phyloP scores from a whole-genome alignment of 2,797 vertebrate genomes.

The Platalea minor region DNA sequence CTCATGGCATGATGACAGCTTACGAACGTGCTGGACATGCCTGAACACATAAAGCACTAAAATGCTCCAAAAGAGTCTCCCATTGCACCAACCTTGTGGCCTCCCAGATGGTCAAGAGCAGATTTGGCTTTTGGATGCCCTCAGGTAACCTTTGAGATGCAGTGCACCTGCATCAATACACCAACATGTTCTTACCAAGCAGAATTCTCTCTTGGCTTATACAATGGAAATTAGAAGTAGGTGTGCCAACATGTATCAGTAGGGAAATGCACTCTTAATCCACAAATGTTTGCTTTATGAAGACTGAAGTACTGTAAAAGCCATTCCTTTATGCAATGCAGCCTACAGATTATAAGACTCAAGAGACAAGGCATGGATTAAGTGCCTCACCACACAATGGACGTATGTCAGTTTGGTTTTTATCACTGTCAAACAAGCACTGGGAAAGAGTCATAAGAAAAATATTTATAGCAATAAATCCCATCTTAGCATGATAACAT shows the following conservation, averaged over 20 bases:
- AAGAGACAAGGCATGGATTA: slow-evolving; percentile 43
- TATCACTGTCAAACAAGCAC: slow-evolving; percentile 9
- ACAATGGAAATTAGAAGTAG: slow-evolving; percentile 35
- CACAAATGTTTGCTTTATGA: slow-evolving; percentile 43
- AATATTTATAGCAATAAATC: slow-evolving; percentile 57
- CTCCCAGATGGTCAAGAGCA: not conserved
- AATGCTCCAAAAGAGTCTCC: not conserved
- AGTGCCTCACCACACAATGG: slow-evolving; percentile 36
- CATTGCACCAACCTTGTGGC: not conserved
- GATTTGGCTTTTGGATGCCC: not conserved
- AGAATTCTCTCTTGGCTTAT: not conserved
- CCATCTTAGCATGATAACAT: slow-evolving; percentile 26
- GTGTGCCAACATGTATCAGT: slow-evolving; percentile 8
- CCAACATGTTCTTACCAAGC: not conserved
- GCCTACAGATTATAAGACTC: not conserved
- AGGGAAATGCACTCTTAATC: slow-evolving; percentile 51
- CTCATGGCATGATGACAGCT: not conserved
- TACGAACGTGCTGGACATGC: rapidly evolving
- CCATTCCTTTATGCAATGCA: slow-evolving; percentile 26
- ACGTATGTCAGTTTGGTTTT: slow-evolving; percentile 35
- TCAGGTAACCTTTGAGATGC: slow-evolving; percentile 13
- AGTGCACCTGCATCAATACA: slow-evolving; percentile 28
- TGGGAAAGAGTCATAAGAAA: slow-evolving; percentile 44
- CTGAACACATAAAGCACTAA: not conserved
- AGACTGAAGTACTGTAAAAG: slow-evolving; percentile 33